A percentile compares a stretch with the other conserved stretches of the same genome.
These are phyloP conservation scores for Fukomys damarensis DNA, from an alignment of 2,113 vertebrate genomes.

Conservation along the genomic window DNA sequence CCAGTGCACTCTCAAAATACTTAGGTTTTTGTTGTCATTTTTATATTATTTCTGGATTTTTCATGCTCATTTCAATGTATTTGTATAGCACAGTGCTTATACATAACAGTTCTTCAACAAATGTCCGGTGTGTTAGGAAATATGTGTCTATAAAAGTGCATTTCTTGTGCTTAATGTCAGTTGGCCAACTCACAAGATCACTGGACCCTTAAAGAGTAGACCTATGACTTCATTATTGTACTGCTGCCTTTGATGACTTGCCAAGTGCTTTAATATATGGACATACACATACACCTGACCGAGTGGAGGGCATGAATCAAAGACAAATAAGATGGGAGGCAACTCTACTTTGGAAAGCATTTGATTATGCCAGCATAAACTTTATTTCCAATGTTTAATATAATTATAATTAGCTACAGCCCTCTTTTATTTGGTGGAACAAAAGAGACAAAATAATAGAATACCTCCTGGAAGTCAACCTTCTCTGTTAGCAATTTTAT, in stretches of 20 bases:
- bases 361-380: not conserved
- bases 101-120: not conserved
- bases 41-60: not conserved
- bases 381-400: not conserved
- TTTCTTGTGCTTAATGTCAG: not conserved
- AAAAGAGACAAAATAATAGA: not conserved
- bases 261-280: not conserved
- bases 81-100: not conserved
- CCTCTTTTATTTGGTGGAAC: not conserved
- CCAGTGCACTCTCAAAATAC: not conserved
- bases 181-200: not conserved
- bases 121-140: not conserved
- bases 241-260: not conserved
- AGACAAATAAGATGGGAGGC: not conserved
- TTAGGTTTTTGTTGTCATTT: not conserved
- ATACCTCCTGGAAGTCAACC: not conserved
- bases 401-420: not conserved
- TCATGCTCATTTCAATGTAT: not conserved
- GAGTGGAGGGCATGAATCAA: not conserved
- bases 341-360: not conserved
- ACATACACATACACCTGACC: not conserved
- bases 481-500: constrained; percentile 52
- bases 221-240: not conserved
- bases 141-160: not conserved
- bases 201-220: not conserved